Evolutionary conservation across 2,113 vertebrate genomes (phyloP).

Genomic region (Heterocephalus glaber): DNA sequence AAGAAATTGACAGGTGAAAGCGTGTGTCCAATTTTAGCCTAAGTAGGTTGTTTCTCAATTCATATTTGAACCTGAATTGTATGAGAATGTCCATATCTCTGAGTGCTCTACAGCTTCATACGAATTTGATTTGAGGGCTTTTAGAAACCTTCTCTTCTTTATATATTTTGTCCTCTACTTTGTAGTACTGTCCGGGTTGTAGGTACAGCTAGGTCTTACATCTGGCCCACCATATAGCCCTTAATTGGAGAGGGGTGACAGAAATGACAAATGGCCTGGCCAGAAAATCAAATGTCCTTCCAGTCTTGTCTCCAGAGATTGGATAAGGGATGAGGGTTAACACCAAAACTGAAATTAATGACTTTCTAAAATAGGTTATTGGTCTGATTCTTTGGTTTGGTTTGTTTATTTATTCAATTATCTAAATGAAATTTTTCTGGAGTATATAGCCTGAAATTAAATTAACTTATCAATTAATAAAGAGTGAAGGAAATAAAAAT

Average conservation of each 20-base stretch:
- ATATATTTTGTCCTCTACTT: not conserved
- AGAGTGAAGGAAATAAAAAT: not conserved
- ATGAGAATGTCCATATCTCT: not conserved
- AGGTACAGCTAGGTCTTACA: not conserved
- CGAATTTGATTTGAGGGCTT: not conserved
- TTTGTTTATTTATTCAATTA: not conserved
- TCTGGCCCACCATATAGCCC: not conserved
- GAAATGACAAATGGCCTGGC: not conserved
- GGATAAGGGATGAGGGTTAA: not conserved
- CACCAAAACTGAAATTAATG: not conserved
- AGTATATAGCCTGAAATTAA: not conserved
- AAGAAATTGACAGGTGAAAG: not conserved
- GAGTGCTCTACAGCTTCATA: not conserved
- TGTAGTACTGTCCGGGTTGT: not conserved
- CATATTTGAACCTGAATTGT: not conserved
- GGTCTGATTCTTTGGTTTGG: not conserved
- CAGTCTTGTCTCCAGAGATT: not conserved
- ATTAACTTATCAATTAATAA: not conserved
- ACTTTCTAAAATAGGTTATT: not conserved
- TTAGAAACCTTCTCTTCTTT: not conserved
- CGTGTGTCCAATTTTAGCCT: not conserved
- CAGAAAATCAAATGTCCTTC: not conserved
- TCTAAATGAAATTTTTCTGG: not conserved
- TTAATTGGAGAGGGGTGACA: accelerated
- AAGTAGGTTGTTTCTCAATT: not conserved